Evolutionary conservation across 2,888 invertebrate species (phyloP), one percentile per base, ranked within the genome.

Genomic region (Ctenicera cuprea): DNA sequence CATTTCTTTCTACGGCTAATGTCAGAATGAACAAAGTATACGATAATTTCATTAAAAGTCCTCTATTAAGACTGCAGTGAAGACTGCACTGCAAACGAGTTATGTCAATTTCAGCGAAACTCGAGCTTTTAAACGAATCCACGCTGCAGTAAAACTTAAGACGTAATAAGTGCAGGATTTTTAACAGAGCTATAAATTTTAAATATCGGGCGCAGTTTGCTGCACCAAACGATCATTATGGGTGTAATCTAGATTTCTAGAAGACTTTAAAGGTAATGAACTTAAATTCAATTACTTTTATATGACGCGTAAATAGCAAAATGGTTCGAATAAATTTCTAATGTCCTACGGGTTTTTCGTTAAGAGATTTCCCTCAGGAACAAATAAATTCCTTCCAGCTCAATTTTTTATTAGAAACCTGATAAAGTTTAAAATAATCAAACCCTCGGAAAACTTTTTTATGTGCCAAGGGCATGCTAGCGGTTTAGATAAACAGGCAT

Each of bases 21-120:
- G 45, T 30, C 26, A 16, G 57, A 65, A 57, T 37, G 64, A 52
- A 65, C 63, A 63, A 63, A 48, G 14, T 43, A n/a, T 30, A 26
- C 22, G 48, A 14, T 33, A 33, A 63, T 43, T 63, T 63, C 63
- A 63, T 63, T 63, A 63, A 63, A 45, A 41, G 52, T 11, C 52
- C 7, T 26, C 26, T 52, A 52, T 52, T 26, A 52, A 48, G 12
- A 26, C 22, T 52, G 22, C 12, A 50, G 11, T 18, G n/a, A 16
- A 5, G 20, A 52, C 5, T 52, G 5, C 48, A 26, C 3, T 26
- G 26, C 8, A 26, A 26, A n/a, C 26, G 52, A 26, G 2, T 11
- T n/a, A 26, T 52, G 52, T 52, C 52, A 52, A 26, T 52, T 52
- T 3, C 52, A 52, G n/a, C 4, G 3, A 26, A 52, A 18, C 38